Percentiles rank a stretch among this genome's conserved stretches.
Evolutionary conservation across 53 echinoderm and acorn worm species (phyloP).

Genomic region (Crossaster papposus): DNA sequence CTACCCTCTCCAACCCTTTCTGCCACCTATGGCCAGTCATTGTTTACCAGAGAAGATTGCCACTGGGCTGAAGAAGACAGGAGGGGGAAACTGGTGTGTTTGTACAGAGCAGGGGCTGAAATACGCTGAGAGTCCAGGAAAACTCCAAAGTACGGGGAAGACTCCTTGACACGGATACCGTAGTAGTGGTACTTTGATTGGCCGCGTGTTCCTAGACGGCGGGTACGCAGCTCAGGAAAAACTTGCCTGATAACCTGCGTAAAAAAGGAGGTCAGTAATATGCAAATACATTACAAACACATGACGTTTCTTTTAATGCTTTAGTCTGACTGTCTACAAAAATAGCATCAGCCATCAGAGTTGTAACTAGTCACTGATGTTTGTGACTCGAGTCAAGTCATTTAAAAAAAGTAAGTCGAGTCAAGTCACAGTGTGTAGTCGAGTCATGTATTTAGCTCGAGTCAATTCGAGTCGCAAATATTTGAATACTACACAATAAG

Average conservation of each 20-base stretch:
- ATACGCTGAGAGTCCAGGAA: conserved; percentile 67
- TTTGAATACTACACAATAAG: too few relatives aligned
- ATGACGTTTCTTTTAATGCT: too few relatives aligned
- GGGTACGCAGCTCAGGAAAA: conserved; percentile 75
- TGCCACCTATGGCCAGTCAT: not conserved
- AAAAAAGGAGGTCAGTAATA: too few relatives aligned
- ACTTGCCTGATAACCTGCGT: conserved; percentile 79
- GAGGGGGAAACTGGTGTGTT: conserved; percentile 4
- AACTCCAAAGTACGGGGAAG: conserved; percentile 71
- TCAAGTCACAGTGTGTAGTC: too few relatives aligned
- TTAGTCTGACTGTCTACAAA: too few relatives aligned
- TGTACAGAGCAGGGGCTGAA: conserved; percentile 36
- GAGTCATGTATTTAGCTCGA: too few relatives aligned
- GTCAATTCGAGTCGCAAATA: too few relatives aligned
- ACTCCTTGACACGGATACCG: conserved; percentile 78
- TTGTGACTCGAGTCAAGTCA: too few relatives aligned
- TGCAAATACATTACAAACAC: too few relatives aligned
- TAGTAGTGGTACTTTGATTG: conserved; percentile 98
- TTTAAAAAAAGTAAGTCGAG: too few relatives aligned
- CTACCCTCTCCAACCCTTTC: not conserved
- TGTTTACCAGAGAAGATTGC: conserved; percentile 28
- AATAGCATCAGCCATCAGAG: too few relatives aligned
- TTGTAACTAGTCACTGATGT: too few relatives aligned
- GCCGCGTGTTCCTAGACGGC: conserved; percentile 84
- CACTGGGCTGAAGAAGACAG: conserved; percentile 17